phyloP scores from a whole-genome alignment of 2,113 vertebrate genomes.

The Aspiorhynchus laticeps region DNA sequence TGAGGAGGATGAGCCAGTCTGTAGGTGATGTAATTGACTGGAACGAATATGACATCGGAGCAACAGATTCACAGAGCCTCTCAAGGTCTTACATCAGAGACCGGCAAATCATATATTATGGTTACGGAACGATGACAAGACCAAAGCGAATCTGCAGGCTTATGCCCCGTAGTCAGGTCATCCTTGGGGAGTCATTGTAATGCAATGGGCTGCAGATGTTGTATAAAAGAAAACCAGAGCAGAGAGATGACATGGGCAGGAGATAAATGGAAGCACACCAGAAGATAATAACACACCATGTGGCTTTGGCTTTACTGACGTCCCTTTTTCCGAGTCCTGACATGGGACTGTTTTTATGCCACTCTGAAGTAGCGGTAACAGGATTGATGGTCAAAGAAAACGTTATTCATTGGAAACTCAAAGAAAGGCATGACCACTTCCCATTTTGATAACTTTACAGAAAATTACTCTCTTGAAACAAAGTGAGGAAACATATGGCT shows the following conservation, averaged over 20 bases:
- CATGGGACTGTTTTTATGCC: slow-evolving; percentile 55
- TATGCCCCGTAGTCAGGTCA: slow-evolving; percentile 38
- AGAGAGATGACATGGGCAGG: slow-evolving; percentile 27
- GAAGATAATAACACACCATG: slow-evolving; percentile 48
- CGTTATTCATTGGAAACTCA: slow-evolving; percentile 37
- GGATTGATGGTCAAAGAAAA: slow-evolving; percentile 49
- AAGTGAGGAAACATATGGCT: slow-evolving; percentile 23
- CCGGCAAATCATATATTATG: slow-evolving; percentile 37
- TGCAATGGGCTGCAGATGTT: slow-evolving; percentile 44
- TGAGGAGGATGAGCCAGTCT: slow-evolving; percentile 10
- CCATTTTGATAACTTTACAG: slow-evolving; percentile 32
- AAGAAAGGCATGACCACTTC: slow-evolving; percentile 12
- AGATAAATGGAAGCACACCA: slow-evolving; percentile 33
- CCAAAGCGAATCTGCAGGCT: slow-evolving; percentile 27
- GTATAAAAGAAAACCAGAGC: slow-evolving; percentile 40
- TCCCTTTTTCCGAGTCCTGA: slow-evolving; percentile 47
- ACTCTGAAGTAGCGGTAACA: slow-evolving; percentile 41
- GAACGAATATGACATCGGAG: slow-evolving; percentile 33
- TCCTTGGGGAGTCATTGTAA: slow-evolving; percentile 40
- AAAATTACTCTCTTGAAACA: slow-evolving; percentile 20
- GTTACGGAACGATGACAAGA: slow-evolving; percentile 38
- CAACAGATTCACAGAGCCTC: slow-evolving; percentile 24
- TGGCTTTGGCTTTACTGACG: slow-evolving; percentile 49
- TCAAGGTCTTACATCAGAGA: slow-evolving; percentile 41
- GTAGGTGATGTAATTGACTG: slow-evolving; percentile 41